phyloP scores from a whole-genome alignment of 2,113 vertebrate species.

The Oophaga pumilio region DNA sequence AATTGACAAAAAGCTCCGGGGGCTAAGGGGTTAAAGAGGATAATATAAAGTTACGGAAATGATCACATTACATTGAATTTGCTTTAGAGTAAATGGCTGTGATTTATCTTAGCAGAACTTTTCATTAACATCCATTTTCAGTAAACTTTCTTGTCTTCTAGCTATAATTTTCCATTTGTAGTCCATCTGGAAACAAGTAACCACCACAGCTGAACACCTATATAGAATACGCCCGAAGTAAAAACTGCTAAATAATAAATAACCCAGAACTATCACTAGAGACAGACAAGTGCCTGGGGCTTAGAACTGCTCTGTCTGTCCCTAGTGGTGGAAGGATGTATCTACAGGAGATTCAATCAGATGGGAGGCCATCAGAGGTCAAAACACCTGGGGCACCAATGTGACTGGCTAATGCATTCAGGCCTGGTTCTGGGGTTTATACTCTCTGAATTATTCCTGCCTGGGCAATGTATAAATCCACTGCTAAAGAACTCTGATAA shows the following conservation, averaged over 20 bases:
- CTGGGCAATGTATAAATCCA: not conserved
- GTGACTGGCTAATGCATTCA: not conserved
- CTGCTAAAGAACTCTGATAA: not conserved
- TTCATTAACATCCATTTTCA: not conserved
- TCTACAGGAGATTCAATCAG: slow-evolving; percentile 25
- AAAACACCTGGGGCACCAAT: slow-evolving; percentile 24
- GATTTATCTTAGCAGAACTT: not conserved
- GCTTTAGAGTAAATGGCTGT: not conserved
- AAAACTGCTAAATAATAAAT: slow-evolving; percentile 21
- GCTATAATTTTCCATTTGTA: slow-evolving; percentile 9
- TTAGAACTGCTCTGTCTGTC: not conserved
- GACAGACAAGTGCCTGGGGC: slow-evolving; percentile 23
- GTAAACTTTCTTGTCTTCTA: not conserved
- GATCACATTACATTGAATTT: not conserved
- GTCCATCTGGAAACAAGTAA: slow-evolving; percentile 1
- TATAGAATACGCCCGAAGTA: not conserved
- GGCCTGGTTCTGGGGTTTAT: not conserved
- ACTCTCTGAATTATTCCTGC: not conserved
- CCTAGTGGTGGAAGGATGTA: slow-evolving; percentile 17
- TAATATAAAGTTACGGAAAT: not conserved
- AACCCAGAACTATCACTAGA: not conserved
- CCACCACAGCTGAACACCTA: not conserved
- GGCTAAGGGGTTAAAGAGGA: too few species aligned
- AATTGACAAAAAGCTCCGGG: too few species aligned
- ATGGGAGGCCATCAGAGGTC: slow-evolving; percentile 7